A percentile compares a stretch with the other conserved stretches of the same genome.
Conservation (phyloP, 2,797 vertebrate species). For the Lycodopsis pacificus region DNA sequence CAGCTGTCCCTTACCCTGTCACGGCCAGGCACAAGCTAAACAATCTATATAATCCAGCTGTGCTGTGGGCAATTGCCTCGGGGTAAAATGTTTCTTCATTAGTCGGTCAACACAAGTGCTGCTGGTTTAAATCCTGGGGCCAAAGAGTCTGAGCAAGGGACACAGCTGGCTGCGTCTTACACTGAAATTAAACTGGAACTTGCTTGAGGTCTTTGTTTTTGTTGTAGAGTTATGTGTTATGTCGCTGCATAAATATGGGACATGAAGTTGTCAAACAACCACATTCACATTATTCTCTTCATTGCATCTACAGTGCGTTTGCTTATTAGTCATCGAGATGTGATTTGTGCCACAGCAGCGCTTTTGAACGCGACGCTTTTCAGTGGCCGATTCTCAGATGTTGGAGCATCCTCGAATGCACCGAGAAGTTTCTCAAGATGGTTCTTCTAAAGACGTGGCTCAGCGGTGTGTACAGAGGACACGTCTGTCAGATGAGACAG, state of each 20-base stretch:
- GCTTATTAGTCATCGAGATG: background rate
- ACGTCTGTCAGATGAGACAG: background rate
- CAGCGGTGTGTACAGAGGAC: background rate
- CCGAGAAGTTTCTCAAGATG: background rate
- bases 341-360: background rate
- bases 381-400: background rate
- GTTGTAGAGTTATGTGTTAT: background rate
- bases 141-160: background rate
- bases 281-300: background rate
- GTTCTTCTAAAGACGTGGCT: background rate
- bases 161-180: background rate
- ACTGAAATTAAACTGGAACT: background rate
- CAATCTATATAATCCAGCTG: background rate
- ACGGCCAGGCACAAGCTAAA: constrained; percentile 3
- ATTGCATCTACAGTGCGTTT: background rate
- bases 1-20: constrained; percentile 14
- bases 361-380: background rate
- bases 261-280: background rate
- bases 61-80: background rate
- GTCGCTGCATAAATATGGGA: background rate
- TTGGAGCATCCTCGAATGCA: constrained; percentile 1
- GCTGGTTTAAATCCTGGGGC: background rate
- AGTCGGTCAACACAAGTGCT: constrained; percentile 7
- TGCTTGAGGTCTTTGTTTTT: background rate
- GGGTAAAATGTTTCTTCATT: constrained; percentile 23